These are phyloP conservation scores for Tachina lurida DNA, from an alignment of 2,888 invertebrate species.

Conservation along the genomic window DNA sequence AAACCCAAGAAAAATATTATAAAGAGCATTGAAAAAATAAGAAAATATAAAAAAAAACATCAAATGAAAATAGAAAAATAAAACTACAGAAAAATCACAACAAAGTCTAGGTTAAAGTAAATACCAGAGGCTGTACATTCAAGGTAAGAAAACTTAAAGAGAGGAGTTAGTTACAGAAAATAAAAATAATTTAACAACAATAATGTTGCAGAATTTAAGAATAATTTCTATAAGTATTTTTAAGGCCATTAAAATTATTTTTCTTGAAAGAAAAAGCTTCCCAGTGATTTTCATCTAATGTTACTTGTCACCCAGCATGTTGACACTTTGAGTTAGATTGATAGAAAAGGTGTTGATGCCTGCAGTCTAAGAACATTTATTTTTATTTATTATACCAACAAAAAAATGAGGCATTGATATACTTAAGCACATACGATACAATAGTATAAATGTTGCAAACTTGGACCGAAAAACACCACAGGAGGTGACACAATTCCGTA, in stretches of 20 bases:
- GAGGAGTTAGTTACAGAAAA: background rate
- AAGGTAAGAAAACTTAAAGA: slow-evolving; percentile 59
- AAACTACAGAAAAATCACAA: slow-evolving; percentile 33
- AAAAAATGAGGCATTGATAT: slow-evolving; percentile 26
- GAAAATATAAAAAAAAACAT: slow-evolving; percentile 4
- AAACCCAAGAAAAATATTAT: background rate
- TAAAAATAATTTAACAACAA: background rate
- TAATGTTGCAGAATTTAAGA: slow-evolving; percentile 12
- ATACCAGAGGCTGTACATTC: slow-evolving; percentile 51
- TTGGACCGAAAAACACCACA: slow-evolving; percentile 42
- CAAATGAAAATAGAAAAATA: slow-evolving; percentile 15
- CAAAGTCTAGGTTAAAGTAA: slow-evolving; percentile 71
- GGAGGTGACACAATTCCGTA: slow-evolving; percentile 61
- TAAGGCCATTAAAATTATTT: background rate
- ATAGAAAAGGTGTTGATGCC: slow-evolving; percentile 71
- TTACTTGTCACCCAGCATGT: slow-evolving; percentile 68
- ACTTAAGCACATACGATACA: slow-evolving; percentile 42
- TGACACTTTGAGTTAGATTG: slow-evolving; percentile 71
- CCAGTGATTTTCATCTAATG: slow-evolving; percentile 65
- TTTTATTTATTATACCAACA: slow-evolving; percentile 50
- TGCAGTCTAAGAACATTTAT: slow-evolving; percentile 66
- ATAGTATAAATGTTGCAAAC: slow-evolving; percentile 47
- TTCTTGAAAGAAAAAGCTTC: slow-evolving; percentile 22
- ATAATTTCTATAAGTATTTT: background rate
- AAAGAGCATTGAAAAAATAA: slow-evolving; percentile 30